Conservation (phyloP, 2,888 invertebrate species). For the Mythimna loreyi region DNA sequence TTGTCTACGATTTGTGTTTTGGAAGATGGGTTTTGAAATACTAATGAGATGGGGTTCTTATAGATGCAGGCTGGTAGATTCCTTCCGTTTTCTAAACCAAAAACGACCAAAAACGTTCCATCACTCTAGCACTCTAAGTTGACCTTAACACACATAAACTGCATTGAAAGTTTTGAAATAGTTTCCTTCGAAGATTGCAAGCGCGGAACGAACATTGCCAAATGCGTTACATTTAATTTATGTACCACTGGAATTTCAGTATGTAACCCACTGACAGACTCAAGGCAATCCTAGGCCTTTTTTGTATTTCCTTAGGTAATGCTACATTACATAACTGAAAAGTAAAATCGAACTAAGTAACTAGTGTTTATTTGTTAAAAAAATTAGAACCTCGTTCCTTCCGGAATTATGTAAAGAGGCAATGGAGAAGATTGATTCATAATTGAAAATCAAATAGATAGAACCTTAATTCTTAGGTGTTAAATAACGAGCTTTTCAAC, state of each 20-base stretch:
- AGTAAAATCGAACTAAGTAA: background rate
- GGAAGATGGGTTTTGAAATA: no score
- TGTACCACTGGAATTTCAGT: slow-evolving; percentile 29
- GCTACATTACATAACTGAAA: background rate
- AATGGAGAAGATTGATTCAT: background rate
- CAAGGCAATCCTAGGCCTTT: background rate
- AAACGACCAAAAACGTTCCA: slow-evolving; percentile 3
- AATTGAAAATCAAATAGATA: slow-evolving; percentile 22
- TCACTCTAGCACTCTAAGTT: slow-evolving; percentile 13
- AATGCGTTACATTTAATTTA: slow-evolving; percentile 41
- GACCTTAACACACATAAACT: slow-evolving; percentile 55
- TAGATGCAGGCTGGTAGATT: background rate
- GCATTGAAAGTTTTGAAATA: slow-evolving; percentile 62
- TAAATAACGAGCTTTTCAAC: background rate
- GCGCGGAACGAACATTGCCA: slow-evolving; percentile 66
- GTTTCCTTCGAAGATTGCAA: slow-evolving; percentile 62
- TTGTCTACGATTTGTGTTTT: no score
- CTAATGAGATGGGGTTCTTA: background rate
- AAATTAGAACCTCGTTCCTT: background rate
- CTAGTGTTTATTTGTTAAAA: slow-evolving; percentile 2
- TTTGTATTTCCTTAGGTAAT: background rate
- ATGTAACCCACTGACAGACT: slow-evolving; percentile 3
- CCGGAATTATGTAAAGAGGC: slow-evolving; percentile 5
- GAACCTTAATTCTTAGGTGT: background rate
- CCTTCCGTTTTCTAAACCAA: background rate